Base-by-base conservation (phyloP, 2,113 vertebrate genomes). In the Ophiodon elongatus region DNA sequence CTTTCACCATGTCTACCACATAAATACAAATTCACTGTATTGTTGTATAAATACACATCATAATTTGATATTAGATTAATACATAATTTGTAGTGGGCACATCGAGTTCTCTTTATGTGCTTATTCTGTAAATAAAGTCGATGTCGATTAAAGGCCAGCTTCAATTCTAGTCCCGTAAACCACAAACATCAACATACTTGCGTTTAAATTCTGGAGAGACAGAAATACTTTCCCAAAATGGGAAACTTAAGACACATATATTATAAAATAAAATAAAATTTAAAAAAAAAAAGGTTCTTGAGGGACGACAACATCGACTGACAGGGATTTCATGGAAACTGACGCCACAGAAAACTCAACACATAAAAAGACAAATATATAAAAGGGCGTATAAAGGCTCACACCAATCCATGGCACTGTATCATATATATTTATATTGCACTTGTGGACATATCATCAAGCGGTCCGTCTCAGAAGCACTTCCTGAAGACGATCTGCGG, bases 401-500 rank as follows among this genome's bases (percentile, higher is more conserved):
- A 27, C 33, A 41, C 0, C 27, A 27, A 14, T 15, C 33, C 69
- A 56, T 50, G 68, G 60, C 76, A 75, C 65, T 0, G 8, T 11
- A 2, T 19, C 4, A 10, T 14, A 13, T 41, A 19, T 8, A 6
- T 6, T 7, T 50, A 71, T 76, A 83, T 84, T 87, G 82, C 82
- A 90, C 84, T 79, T 76, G 6, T 23, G 60, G 29, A 60, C 69
- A 31, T 10, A 2, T 54, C 23, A 4, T 19, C 0, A n/a, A 17
- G 8, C 23, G 35, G 13, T 33, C 65, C 23, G 39, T 4, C 47
- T 96, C 88, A 96, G 87, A 96, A 96, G 56, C 95, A 96, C 84
- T 95, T 96, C 81, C 94, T 95, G 89, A 93, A 92, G 69, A 96
- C 93, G 0, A 95, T 95, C 74, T 92, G 89, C 0, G 95, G 93